Evolutionary conservation across 2,113 vertebrate species (phyloP), one percentile per base, ranked within the genome.

Genomic region (Hippocampus comes): DNA sequence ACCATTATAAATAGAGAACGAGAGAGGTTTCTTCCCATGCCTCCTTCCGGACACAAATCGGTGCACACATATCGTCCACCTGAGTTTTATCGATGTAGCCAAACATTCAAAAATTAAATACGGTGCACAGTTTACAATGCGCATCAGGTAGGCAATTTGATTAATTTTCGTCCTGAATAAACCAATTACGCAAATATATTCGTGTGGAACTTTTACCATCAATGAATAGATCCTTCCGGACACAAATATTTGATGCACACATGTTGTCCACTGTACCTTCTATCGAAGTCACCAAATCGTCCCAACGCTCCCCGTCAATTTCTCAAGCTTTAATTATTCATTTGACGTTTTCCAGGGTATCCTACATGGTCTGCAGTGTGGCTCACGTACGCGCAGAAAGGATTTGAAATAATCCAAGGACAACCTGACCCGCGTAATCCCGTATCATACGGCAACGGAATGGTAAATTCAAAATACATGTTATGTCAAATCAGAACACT

Each of bases 41-140:
- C 20, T 68, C 42, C 43, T 67, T 72, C 75, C 20, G 84, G 82
- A 85, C 63, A 18, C 9, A 0, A 63, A 74, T 78, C 1, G 80
- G 21, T 81, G 82, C 82, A 84, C 74, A 0, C 0, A 30, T 64
- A 1, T 27, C 1, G 80, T 84, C 77, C 78, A 23, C 55, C n/a
- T 1, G 17, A 34, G 14, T 1, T 71, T 12, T 3, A 46, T 20
- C 9, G 20, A 2, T 48, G 70, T 7, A 20, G 9, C 9, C 9
- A 12, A 63, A 10, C 34, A 4, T 63, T 41, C 10, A 41, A 63
- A 63, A n/a, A 2, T 4, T 21, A 56, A 56, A 3, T 41, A 9
- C 41, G 0, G 7, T 10, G 5, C 5, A 38, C 34, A 6, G 5
- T 63, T 63, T 63, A n/a, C 2, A 23, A 56, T 23, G 15, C 3